Base-by-base conservation (phyloP, 1,140 invertebrate genomes). In the Ceratina calcarata region DNA sequence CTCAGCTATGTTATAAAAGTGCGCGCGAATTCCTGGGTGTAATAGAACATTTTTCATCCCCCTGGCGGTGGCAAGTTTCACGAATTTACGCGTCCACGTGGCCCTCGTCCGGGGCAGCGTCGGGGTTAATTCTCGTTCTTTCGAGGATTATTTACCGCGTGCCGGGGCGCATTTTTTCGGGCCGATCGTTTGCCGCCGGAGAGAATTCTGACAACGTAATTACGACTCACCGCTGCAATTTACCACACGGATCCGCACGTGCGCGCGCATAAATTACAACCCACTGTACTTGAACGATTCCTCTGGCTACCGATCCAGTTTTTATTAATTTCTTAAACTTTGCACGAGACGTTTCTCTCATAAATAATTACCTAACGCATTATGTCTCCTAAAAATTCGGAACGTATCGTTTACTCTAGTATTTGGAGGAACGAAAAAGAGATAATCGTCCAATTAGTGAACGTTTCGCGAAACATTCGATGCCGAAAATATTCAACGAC, bases 131-230 rank as follows among this genome's bases (percentile, higher is more conserved):
- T 75, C 37, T 16, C 64, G 22, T 68, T 76, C 37, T 32, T 60
- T 20, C 55, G 68, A 15, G 27, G 49, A 78, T 64, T 78, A 78
- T 64, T 78, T 72, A 78, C 45, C 37, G 55, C 20, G 72, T 7
- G 1, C 20, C 6, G 45, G 37, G 24, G 20, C 13, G 45, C 13
- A 58, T 55, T 78, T 62, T 49, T 18, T 62, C 67, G 15, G n/a
- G 45, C 65, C 68, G 74, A 68, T 60, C 55, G 74, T 69, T 77
- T 20, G 74, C 55, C 24, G 10, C n/a, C 45, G 4, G 45, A n/a
- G 58, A 49, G 71, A 80, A 80, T 80, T 81, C 73, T 77, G 73
- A 77, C 79, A 81, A 81, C 67, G 73, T 77, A 81, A 81, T 81
- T 81, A 77, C 73, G 10, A 7, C 37, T 69, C 65, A 57, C 20